A percentile compares a stretch with the other conserved stretches of the same genome.
These are phyloP conservation scores for Harpalus rubripes DNA, from an alignment of 2,888 invertebrate genomes.

Conservation along the genomic window DNA sequence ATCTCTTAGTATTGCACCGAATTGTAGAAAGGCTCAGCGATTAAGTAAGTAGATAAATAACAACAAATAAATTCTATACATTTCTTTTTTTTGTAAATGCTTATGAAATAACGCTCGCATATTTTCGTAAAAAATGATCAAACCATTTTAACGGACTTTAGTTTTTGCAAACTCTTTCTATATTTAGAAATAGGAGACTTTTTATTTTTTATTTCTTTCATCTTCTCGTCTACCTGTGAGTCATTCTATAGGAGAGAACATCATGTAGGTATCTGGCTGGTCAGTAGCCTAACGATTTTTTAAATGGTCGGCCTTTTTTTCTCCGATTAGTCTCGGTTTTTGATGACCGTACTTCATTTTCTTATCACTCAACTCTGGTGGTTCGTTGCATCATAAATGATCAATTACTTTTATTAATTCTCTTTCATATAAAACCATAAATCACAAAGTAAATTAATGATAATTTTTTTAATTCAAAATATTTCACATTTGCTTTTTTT, in stretches of 20 bases:
- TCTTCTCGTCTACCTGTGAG: not conserved
- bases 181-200: not conserved
- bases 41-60: no score
- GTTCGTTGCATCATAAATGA: not conserved
- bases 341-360: not conserved
- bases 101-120: no score
- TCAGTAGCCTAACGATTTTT: conserved; percentile 2
- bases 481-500: not conserved
- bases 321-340: not conserved
- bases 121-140: no score
- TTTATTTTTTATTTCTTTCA: not conserved
- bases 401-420: not conserved
- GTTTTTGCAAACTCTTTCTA: not conserved
- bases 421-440: not conserved
- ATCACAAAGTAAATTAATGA: not conserved
- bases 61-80: no score
- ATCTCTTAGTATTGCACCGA: no score
- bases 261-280: not conserved
- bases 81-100: no score
- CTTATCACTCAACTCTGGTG: not conserved
- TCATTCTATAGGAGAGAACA: not conserved
- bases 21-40: no score
- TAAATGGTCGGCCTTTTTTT: not conserved
- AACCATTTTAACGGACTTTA: no score
- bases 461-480: not conserved